These are phyloP conservation scores for Neosilurus mollespiculum DNA, from an alignment of 2,797 vertebrate genomes.

Conservation along the genomic window DNA sequence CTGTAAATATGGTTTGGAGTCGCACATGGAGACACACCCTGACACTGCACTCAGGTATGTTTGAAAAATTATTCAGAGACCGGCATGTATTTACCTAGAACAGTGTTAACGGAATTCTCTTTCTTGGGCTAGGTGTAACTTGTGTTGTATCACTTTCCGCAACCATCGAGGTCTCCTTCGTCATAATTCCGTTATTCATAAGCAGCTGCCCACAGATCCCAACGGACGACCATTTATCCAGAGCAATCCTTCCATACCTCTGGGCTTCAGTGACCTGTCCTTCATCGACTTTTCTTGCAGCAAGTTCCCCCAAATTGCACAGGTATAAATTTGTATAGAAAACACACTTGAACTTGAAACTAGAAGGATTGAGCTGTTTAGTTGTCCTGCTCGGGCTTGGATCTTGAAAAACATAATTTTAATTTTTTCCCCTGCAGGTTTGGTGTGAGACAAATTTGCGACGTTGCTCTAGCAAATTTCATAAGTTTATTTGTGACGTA, in stretches of 20 bases:
- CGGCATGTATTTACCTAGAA: neutral
- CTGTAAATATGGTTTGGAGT: conserved; percentile 90
- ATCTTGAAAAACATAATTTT: neutral
- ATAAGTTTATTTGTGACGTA: conserved; percentile 87
- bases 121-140: conserved; percentile 80
- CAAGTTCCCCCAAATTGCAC: conserved; percentile 94
- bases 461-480: conserved; percentile 90
- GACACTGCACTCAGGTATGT: conserved; percentile 87
- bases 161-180: conserved; percentile 91
- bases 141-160: conserved; percentile 94
- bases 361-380: neutral
- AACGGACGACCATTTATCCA: conserved; percentile 92
- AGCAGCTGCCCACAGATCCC: conserved; percentile 89
- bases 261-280: conserved; percentile 94
- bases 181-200: conserved; percentile 90
- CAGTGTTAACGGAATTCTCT: neutral
- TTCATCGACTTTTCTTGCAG: conserved; percentile 97
- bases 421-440: conserved; percentile 71
- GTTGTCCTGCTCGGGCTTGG: neutral
- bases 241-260: conserved; percentile 94
- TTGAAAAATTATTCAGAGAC: neutral
- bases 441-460: conserved; percentile 97
- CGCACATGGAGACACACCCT: conserved; percentile 94
- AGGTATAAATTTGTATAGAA: conserved; percentile 74
- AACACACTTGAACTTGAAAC: neutral